Percentiles rank a stretch among this genome's conserved stretches.
Conservation (phyloP, 2,797 vertebrate genomes). For the Uromys caudimaculatus region DNA sequence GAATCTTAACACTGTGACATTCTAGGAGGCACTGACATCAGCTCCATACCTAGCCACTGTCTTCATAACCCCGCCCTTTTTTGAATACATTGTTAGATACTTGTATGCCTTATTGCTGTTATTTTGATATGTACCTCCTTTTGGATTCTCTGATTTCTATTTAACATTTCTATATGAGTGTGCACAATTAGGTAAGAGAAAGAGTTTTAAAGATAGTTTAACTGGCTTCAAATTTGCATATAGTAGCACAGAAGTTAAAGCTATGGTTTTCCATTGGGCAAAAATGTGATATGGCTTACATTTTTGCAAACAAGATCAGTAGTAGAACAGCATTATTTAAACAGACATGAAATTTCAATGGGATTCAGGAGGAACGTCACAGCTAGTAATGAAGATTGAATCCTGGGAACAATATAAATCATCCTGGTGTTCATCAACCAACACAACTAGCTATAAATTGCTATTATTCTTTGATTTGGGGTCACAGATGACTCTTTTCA, state of each 20-base stretch:
- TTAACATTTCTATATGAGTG: background rate
- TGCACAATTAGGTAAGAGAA: background rate
- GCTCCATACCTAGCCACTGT: background rate
- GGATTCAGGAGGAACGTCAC: background rate
- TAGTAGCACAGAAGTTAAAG: background rate
- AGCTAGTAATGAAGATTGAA: background rate
- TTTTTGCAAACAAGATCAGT: background rate
- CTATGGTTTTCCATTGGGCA: background rate
- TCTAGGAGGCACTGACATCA: background rate
- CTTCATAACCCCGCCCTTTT: background rate
- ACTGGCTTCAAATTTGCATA: slow-evolving; percentile 6
- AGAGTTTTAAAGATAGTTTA: background rate
- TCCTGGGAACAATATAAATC: slow-evolving; percentile 11
- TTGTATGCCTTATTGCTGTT: background rate
- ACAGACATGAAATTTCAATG: background rate
- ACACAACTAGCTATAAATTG: background rate
- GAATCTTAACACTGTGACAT: background rate
- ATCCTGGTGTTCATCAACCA: background rate
- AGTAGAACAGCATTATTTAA: background rate
- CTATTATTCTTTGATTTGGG: background rate
- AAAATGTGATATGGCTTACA: background rate
- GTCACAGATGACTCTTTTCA: background rate
- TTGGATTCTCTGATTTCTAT: background rate
- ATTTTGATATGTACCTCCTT: background rate
- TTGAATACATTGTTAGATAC: background rate